Evolutionary conservation across 2,888 invertebrate species (phyloP).

Genomic region (Nudaria mundana): DNA sequence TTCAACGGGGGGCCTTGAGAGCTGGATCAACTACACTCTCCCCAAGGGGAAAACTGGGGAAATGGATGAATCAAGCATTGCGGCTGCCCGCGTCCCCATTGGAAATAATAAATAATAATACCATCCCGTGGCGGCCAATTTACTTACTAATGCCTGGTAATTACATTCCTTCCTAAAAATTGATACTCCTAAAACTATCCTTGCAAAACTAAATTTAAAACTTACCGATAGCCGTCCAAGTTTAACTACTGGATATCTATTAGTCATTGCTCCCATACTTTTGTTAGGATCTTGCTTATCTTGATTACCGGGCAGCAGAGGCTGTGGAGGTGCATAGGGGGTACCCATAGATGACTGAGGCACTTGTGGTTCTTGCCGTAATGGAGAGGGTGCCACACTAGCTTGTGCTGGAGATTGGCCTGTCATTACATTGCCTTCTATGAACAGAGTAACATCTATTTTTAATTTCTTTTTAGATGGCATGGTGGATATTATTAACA

Average conservation of each 20-base stretch:
- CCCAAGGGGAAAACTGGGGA: too few relatives aligned
- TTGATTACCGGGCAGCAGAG: conserved; percentile 36
- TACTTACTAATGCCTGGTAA: too few relatives aligned
- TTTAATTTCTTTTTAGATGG: too few relatives aligned
- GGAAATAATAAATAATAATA: too few relatives aligned
- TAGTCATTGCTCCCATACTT: conserved; percentile 49
- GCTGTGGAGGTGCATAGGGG: conserved; percentile 56
- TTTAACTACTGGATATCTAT: conserved; percentile 73
- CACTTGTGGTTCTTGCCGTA: conserved; percentile 76
- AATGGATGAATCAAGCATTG: too few relatives aligned
- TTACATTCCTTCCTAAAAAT: too few relatives aligned
- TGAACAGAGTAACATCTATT: too few relatives aligned
- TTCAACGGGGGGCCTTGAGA: too few relatives aligned
- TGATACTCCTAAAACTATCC: not conserved
- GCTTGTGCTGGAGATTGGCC: conserved; percentile 84
- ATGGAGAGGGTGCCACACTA: conserved; percentile 81
- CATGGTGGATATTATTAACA: too few relatives aligned
- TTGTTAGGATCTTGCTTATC: conserved; percentile 63
- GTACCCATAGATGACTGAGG: conserved; percentile 75
- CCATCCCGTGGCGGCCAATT: too few relatives aligned
- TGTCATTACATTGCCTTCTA: conserved; percentile 70
- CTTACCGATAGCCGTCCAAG: conserved; percentile 74
- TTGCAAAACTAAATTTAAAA: conserved; percentile 10
- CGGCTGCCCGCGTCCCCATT: too few relatives aligned
- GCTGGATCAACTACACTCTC: too few relatives aligned